These are phyloP conservation scores for Cantharis flavilabris DNA, from an alignment of 2,888 invertebrate species.

Conservation along the genomic window DNA sequence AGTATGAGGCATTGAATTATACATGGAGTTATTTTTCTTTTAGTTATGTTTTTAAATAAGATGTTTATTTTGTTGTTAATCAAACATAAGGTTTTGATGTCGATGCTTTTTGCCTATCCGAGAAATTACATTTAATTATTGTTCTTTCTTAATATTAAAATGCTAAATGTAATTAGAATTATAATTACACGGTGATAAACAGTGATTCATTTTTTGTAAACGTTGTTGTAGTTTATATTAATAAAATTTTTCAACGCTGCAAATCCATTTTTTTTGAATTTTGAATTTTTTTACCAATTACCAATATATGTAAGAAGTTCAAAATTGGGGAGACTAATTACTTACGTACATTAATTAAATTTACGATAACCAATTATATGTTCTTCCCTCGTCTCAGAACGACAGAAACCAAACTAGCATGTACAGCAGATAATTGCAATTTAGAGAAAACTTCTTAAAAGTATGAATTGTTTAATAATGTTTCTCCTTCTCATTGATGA, in stretches of 20 bases:
- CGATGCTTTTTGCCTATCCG: neutral
- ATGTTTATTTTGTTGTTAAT: neutral
- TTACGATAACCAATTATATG: too few relatives aligned
- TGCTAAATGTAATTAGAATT: conserved; percentile 8
- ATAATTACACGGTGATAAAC: conserved; percentile 23
- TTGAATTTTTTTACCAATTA: too few relatives aligned
- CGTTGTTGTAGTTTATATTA: conserved; percentile 16
- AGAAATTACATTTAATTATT: neutral
- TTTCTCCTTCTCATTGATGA: too few relatives aligned
- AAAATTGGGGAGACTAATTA: too few relatives aligned
- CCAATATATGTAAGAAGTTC: too few relatives aligned
- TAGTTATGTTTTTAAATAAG: neutral
- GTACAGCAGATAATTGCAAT: too few relatives aligned
- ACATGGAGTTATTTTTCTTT: neutral
- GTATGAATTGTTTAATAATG: too few relatives aligned
- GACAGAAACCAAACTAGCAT: too few relatives aligned
- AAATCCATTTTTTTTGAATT: neutral
- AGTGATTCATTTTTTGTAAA: conserved; percentile 27
- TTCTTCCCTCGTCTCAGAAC: too few relatives aligned
- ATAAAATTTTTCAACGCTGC: conserved; percentile 14
- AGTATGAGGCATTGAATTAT: neutral
- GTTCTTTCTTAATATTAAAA: neutral
- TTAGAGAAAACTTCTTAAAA: too few relatives aligned
- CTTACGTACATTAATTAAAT: too few relatives aligned
- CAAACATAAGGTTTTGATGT: neutral